Conservation (phyloP, 2,888 invertebrate species). For the Caenorhabditis japonica region DNA sequence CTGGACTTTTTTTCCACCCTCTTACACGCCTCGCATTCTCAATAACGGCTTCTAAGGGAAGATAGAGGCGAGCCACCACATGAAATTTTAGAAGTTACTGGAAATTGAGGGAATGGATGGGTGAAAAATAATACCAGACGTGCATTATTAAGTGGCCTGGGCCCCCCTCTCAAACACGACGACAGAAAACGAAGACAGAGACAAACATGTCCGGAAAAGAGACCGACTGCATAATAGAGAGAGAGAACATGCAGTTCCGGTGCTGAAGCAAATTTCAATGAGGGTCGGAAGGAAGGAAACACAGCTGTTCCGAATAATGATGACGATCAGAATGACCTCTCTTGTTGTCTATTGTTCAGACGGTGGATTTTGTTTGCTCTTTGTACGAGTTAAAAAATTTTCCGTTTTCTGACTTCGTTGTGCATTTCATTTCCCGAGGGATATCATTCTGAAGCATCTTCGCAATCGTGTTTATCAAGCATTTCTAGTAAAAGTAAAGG, state of each 20-base stretch:
- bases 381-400: constrained; percentile 23
- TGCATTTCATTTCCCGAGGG: constrained; percentile 33
- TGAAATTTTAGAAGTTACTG: constrained; percentile 52
- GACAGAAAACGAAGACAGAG: constrained; percentile 10
- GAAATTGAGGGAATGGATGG: constrained; percentile 31
- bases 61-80: not conserved
- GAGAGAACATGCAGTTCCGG: constrained; percentile 33
- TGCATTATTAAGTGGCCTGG: constrained; percentile 35
- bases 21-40: not conserved
- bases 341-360: constrained; percentile 11
- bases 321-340: constrained; percentile 7
- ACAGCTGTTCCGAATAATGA: constrained; percentile 34
- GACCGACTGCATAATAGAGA: constrained; percentile 38
- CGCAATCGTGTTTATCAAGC: constrained; percentile 45
- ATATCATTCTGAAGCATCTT: constrained; percentile 12
- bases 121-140: constrained; percentile 46
- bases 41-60: not conserved
- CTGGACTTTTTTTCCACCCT: not conserved
- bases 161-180: constrained; percentile 10
- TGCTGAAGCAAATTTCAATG: constrained; percentile 41
- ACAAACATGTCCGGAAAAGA: constrained; percentile 24
- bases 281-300: constrained; percentile 35
- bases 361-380: constrained; percentile 2
- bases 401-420: constrained; percentile 24
- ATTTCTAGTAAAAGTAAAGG: too few species aligned